These are phyloP conservation scores for Drosophila meridiana DNA, from an alignment of 2,888 invertebrate species.

Conservation along the genomic window DNA sequence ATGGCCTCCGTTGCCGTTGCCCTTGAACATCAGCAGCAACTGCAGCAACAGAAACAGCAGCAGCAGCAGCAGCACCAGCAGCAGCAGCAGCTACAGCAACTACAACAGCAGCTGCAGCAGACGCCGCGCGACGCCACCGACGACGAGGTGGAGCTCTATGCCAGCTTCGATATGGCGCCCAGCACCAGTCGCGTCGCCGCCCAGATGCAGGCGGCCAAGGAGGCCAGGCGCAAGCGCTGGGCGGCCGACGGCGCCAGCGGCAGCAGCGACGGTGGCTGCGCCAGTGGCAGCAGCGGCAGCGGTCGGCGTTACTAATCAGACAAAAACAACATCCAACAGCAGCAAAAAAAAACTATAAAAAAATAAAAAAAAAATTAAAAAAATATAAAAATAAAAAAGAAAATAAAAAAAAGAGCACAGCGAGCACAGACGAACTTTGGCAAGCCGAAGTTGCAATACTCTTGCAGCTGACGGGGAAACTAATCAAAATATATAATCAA, in stretches of 20 bases:
- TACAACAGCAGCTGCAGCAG: slow-evolving; percentile 25
- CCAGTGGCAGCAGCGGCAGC: slow-evolving; percentile 71
- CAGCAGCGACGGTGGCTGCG: slow-evolving; percentile 73
- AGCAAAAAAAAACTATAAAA: not conserved
- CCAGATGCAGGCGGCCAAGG: slow-evolving; percentile 82
- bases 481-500: not conserved
- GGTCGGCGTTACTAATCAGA: slow-evolving; percentile 65
- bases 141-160: slow-evolving; percentile 82
- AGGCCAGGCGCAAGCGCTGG: slow-evolving; percentile 80
- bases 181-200: slow-evolving; percentile 81
- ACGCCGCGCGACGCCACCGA: slow-evolving; percentile 73
- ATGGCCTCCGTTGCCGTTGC: slow-evolving; percentile 75
- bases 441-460: slow-evolving; percentile 19
- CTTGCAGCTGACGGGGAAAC: slow-evolving; percentile 15
- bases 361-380: not conserved
- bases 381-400: not conserved
- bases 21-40: slow-evolving; percentile 63
- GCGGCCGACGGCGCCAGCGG: slow-evolving; percentile 82
- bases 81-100: slow-evolving; percentile 18
- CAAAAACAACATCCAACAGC: slow-evolving; percentile 3
- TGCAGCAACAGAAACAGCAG: slow-evolving; percentile 40
- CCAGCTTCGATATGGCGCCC: slow-evolving; percentile 76
- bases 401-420: slow-evolving; percentile 2
- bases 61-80: slow-evolving; percentile 36
- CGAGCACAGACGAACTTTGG: slow-evolving; percentile 22